These are phyloP conservation scores for Eospalax fontanierii DNA, from an alignment of 2,797 vertebrate genomes.

Conservation along the genomic window DNA sequence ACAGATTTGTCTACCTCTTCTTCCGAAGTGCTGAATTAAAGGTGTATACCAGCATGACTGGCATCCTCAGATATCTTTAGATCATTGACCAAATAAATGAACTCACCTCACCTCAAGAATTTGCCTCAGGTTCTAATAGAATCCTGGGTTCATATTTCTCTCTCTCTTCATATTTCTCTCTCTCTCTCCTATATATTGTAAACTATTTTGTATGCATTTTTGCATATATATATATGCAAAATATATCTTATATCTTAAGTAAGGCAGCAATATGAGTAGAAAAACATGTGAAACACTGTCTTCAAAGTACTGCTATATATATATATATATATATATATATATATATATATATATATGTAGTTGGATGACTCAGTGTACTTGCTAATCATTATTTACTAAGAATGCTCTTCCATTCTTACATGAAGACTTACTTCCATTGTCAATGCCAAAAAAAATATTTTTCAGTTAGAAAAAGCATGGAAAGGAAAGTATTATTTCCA, in stretches of 20 bases:
- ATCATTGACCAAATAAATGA: neutral
- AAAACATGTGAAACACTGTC: no score
- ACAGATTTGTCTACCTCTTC: no score
- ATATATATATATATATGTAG: neutral
- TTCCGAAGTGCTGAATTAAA: no score
- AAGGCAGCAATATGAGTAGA: no score
- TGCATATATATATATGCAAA: no score
- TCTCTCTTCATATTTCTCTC: no score
- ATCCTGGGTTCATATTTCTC: neutral
- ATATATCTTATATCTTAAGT: no score
- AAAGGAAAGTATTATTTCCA: neutral
- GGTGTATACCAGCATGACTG: no score
- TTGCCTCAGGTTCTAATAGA: neutral
- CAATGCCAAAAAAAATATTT: neutral
- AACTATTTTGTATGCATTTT: no score
- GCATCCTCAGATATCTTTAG: neutral
- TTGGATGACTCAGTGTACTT: no score
- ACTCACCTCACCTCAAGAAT: neutral
- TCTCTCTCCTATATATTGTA: no score
- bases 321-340: neutral
- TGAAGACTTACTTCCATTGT: neutral
- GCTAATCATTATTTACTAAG: neutral
- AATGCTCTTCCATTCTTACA: neutral
- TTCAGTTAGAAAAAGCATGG: conserved; percentile 27
- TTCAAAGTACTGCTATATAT: no score